Evolutionary conservation across 2,797 vertebrate species (phyloP), one percentile per base, ranked within the genome.

Genomic region (Sebastes baramenuke): DNA sequence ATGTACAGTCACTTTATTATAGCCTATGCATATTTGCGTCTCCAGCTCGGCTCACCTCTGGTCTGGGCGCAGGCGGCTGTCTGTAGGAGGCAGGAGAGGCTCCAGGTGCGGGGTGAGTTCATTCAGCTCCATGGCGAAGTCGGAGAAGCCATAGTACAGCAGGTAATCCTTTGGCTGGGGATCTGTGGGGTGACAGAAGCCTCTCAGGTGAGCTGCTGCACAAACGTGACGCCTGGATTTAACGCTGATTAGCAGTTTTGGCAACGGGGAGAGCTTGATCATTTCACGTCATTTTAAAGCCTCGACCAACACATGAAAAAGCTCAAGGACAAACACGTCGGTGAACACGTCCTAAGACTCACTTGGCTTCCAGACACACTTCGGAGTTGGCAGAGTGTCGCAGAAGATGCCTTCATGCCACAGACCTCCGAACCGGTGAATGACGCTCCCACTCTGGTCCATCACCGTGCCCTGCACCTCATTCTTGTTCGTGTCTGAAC

Each of bases 341-440:
- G 3, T 2, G 32, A 77, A 42, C 42, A 29, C 16, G 13, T 64
- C 11, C 2, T 14, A 16, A 16, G 22, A 24, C 98, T 96, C 93
- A 98, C 98, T 97, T 84, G 97, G 97, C 91, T 96, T 99, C 98
- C 98, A 99, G 91, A 99, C 83, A 86, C 97, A 97, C 61, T 97
- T 97, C 0, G 97, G 95, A 0, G 93, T 94, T 0, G 97, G 96
- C 16, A 96, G 90, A 0, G 96, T 96, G 59, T 98, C 98, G 1
- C 97, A 97, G 93, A 96, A 97, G 81, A 99, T 96, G 49, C 97
- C 98, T 72, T 99, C 97, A 2, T 98, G 97, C 98, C 98, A 99
- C 85, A 98, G 96, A 30, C 98, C 98, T 0, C 97, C 97, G 55
- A 99, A 97, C 4, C 96, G 95, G 89, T 99, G 98, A 75, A 99